Evolutionary conservation across 2,797 vertebrate genomes (phyloP), one percentile per base, ranked within the genome.

Genomic region (Pelochelys cantorii): DNA sequence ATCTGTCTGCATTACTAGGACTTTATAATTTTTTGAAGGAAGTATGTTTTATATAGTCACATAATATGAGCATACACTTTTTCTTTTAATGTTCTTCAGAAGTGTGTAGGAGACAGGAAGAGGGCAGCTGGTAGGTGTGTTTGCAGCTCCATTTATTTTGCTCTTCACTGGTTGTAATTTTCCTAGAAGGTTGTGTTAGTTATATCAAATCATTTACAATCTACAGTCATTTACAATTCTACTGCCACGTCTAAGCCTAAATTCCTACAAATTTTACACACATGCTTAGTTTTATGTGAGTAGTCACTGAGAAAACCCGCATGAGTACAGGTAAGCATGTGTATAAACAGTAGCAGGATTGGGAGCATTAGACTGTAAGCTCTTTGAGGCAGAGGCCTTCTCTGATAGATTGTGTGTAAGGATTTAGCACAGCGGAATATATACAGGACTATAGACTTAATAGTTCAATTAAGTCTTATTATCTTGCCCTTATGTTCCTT

Each of bases 101-200:
- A 54, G 20, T 31, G 68, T 84, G 11, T 53, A 90, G 88, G 79
- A 83, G 83, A 71, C 52, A 83, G 31, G 55, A 25, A 31, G 54
- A 60, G 27, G 87, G 89, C 2, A 56, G 55, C 81, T 80, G 54
- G 2, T 81, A 83, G 42, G 71, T 57, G 25, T 94, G 94, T 94
- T 94, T 96, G 94, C 85, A 94, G 86, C 79, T 88, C 82, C 71
- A 31, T 90, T 95, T 95, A 56, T 77, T 91, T 94, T 84, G 57
- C 55, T 92, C 23, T 91, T 54, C 85, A 18, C 55, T 83, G 85
- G 85, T 77, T 92, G 59, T n/a, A 62, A 55, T 93, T 91, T 88
- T 91, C 79, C 78, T 81, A 55, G 77, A 90, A 56, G 56, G 83
- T 87, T 92, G 29, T 75, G 91, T 94, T 71, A 48, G 62, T 48